Base-by-base conservation (phyloP, 2,797 vertebrate genomes). In the Lateolabrax maculatus region DNA sequence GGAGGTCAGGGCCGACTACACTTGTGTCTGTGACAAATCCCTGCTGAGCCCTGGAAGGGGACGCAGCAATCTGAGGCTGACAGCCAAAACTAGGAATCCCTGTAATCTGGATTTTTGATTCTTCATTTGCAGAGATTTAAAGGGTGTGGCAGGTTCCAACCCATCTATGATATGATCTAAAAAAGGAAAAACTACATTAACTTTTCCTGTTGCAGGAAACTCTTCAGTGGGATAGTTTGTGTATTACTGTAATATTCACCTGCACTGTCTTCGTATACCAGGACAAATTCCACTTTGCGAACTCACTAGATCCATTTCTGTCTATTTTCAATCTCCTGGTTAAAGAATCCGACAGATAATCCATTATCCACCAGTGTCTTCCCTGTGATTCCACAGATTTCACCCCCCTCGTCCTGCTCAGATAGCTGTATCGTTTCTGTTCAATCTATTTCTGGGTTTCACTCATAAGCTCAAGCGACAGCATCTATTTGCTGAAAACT, bases 401-500 rank as follows among this genome's bases (percentile, higher is more conserved):
- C 51, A 25, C 25, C 60, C 25, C 60, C 15, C 5, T 75, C 18
- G 3, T 77, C 72, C 77, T 56, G 64, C 74, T 78, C 64, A 72
- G 65, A 78, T 61, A 62, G 44, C 25, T 19, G 15, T 66, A 75
- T 86, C 66, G 2, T 79, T 84, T 79, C 71, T 83, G 64, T 80
- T 78, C 60, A 56, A 34, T 77, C 75, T 85, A 65, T 86, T 83
- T 51, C 62, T 81, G 71, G 44, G 71, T 82, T 80, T 85, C 63
- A 73, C 80, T 84, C 80, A 79, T 83, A 84, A 81, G 63, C 79
- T 81, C 56, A 60, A 52, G 81, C 27, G 77, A 87, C 87, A 87
- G 64, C 81, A 75, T 90, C 87, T 89, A 84, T 89, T 86, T 86
- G 84, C 85, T 76, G 80, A 83, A 91, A 90, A 90, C 79, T 84